Evolutionary conservation across 2,888 invertebrate genomes (phyloP), one percentile per base, ranked within the genome.

Genomic region (Drosophila meridionalis): DNA sequence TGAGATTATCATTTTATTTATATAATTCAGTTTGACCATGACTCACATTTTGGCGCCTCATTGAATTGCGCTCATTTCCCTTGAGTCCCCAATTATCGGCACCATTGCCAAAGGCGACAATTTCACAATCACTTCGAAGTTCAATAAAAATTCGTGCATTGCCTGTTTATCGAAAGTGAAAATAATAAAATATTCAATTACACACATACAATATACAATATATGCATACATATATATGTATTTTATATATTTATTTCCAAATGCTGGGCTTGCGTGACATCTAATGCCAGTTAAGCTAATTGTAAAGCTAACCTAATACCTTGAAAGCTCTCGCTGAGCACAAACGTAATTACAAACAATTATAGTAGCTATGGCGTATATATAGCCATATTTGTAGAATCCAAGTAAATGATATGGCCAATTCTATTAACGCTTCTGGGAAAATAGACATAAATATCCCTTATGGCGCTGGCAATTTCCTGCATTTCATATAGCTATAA

Each of bases 21-120:
- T 76, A 52, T 62, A 63, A 61, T 64, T 65, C 30, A 61, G 56
- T 62, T 62, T 76, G 80, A 70, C 80, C 80, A 65, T 83, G 83
- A 81, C 83, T 83, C 83, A 83, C 62, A 56, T 83, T 71, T 58
- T 26, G 52, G 45, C 45, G 34, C 57, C 57, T 67, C 69, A 65
- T 76, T 75, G 63, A 70, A 60, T 38, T 47, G 50, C 26, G 48
- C 52, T 32, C 63, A 57, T 64, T 61, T 73, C 59, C 78, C 59
- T 62, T 50, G 52, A 34, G 20, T 72, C 67, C 59, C 62, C 68
- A 78, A 78, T 78, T 80, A 78, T 65, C 48, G 59, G 42, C 58
- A 32, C 59, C 71, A 61, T 61, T 77, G 67, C 30, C 55, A 68
- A 73, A 53, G 61, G 57, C 42, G 64, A 68, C 77, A 69, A 60